Evolutionary conservation across 2,888 invertebrate species (phyloP).

Genomic region (Diachrysia chrysitis): DNA sequence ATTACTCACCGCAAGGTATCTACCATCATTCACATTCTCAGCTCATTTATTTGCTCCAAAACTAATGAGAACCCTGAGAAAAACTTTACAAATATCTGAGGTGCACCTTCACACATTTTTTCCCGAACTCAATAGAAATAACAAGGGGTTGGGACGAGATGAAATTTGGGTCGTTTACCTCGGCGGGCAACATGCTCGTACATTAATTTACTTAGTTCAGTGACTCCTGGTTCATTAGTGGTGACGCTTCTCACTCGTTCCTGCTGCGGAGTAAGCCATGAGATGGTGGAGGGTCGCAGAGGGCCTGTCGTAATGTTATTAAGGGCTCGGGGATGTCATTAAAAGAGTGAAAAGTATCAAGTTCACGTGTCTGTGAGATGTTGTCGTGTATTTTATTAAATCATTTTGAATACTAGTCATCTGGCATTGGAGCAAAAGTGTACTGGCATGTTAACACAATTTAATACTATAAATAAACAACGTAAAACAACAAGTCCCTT

Average conservation of each 20-base stretch:
- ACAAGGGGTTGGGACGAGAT: slow-evolving; percentile 30
- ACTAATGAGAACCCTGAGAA: neutral
- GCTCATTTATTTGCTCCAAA: neutral
- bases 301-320: neutral
- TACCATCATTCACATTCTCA: slow-evolving; percentile 5
- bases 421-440: no score
- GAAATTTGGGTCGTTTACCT: slow-evolving; percentile 48
- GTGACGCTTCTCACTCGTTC: slow-evolving; percentile 44
- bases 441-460: no score
- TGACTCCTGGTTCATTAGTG: slow-evolving; percentile 60
- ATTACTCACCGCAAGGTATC: slow-evolving; percentile 1
- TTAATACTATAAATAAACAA: no score
- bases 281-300: neutral
- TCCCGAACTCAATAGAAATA: slow-evolving; percentile 5
- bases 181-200: slow-evolving; percentile 42
- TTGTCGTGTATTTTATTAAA: neutral
- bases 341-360: neutral
- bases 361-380: neutral
- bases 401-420: no score
- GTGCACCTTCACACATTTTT: slow-evolving; percentile 4
- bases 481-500: no score
- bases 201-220: slow-evolving; percentile 60
- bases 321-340: neutral
- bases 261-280: slow-evolving; percentile 24
- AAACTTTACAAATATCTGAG: neutral